phyloP scores from a whole-genome alignment of 64 coral and sea anemone species.

The Montipora foliosa region DNA sequence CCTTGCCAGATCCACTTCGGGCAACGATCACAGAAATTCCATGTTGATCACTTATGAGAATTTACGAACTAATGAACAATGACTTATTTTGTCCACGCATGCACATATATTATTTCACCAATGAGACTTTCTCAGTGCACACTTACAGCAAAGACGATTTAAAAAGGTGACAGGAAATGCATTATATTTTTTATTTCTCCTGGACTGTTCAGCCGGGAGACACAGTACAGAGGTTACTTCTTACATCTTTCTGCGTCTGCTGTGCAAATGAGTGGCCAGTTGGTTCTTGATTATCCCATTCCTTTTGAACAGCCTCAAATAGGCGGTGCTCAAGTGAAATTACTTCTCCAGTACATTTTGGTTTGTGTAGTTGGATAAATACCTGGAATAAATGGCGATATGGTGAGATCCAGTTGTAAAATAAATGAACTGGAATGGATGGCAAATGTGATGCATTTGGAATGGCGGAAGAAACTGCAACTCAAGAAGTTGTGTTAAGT shows the following conservation, averaged over 20 bases:
- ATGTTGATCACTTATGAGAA: too few relatives aligned
- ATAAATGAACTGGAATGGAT: not conserved
- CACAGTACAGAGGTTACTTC: not conserved
- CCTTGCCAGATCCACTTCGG: too few relatives aligned
- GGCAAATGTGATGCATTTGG: too few relatives aligned
- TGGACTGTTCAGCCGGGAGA: not conserved
- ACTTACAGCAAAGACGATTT: too few relatives aligned
- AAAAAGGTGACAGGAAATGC: not conserved
- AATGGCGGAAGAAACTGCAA: not conserved
- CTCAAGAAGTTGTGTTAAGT: not conserved
- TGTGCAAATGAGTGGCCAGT: slow-evolving; percentile 78
- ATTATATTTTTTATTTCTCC: too few relatives aligned
- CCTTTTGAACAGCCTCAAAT: slow-evolving; percentile 85
- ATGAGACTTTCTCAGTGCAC: too few relatives aligned
- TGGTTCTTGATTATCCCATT: slow-evolving; percentile 92
- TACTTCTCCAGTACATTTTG: slow-evolving; percentile 82
- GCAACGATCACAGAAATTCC: too few relatives aligned
- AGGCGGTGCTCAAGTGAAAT: slow-evolving; percentile 91
- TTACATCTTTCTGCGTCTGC: slow-evolving; percentile 96
- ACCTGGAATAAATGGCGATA: slow-evolving; percentile 33
- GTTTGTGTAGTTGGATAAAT: slow-evolving; percentile 80
- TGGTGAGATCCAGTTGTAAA: not conserved
- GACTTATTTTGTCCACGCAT: too few relatives aligned
- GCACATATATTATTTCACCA: too few relatives aligned
- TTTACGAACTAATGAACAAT: too few relatives aligned